phyloP scores from a whole-genome alignment of 2,888 invertebrate genomes.

The Noctua comes region DNA sequence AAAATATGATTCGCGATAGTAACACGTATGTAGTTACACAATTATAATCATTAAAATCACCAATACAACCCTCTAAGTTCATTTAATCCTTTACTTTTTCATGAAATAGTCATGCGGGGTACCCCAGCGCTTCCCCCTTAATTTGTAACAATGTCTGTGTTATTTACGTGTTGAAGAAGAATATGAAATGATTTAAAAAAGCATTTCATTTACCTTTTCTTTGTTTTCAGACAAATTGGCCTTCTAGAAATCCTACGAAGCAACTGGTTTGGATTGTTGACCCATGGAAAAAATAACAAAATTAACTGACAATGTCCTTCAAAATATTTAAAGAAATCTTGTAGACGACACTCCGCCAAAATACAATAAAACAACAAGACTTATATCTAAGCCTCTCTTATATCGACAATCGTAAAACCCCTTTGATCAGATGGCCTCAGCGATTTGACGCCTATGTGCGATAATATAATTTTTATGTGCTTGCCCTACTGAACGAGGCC shows the following conservation, averaged over 20 bases:
- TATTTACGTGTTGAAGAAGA: too few species aligned
- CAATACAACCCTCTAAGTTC: too few species aligned
- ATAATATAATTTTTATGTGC: conserved; percentile 42
- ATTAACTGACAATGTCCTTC: too few species aligned
- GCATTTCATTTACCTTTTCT: neutral
- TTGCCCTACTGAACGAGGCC: conserved; percentile 13
- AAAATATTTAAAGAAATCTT: neutral
- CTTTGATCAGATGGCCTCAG: conserved; percentile 11
- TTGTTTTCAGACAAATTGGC: neutral
- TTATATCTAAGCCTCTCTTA: neutral
- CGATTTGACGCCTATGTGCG: conserved; percentile 23
- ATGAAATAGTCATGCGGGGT: too few species aligned
- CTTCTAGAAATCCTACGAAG: too few species aligned
- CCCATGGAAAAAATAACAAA: neutral
- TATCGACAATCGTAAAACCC: conserved; percentile 36
- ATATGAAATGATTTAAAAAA: too few species aligned
- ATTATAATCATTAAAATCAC: too few species aligned
- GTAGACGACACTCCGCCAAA: neutral
- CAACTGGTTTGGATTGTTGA: neutral
- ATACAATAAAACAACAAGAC: conserved; percentile 9
- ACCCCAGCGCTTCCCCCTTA: too few species aligned
- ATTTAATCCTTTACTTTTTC: too few species aligned
- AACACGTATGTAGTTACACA: too few species aligned
- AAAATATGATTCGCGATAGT: too few species aligned
- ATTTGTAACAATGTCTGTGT: too few species aligned